Conservation (phyloP, 92 coral and sea anemone genomes). For the Plumapathes pennacea region DNA sequence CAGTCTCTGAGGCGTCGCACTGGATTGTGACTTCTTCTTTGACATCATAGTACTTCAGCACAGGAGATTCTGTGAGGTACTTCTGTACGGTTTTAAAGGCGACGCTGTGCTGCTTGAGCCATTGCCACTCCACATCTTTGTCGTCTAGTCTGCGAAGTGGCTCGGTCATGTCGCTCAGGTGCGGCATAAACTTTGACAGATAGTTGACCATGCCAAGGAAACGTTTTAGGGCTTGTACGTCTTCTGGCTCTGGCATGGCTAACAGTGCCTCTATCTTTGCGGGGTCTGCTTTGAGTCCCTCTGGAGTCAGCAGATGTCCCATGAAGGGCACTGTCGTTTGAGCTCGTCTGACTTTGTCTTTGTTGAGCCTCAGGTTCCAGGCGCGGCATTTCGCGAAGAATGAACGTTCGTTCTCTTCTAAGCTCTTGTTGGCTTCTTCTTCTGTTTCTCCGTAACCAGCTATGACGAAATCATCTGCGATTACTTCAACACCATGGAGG, state of each 20-base stretch:
- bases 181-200: constrained; percentile 42
- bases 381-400: constrained; percentile 48
- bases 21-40: constrained; percentile 20
- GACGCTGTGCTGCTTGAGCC: constrained; percentile 29
- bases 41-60: constrained; percentile 26
- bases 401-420: constrained; percentile 41
- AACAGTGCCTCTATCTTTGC: background rate
- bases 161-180: constrained; percentile 40
- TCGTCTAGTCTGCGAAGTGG: constrained; percentile 16
- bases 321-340: constrained; percentile 24
- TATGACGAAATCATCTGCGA: constrained; percentile 49
- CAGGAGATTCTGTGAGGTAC: constrained; percentile 15
- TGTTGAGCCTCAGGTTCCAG: constrained; percentile 46
- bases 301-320: background rate
- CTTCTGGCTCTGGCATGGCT: constrained; percentile 1
- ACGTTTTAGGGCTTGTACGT: constrained; percentile 18
- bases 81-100: constrained; percentile 30
- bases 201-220: constrained; percentile 50
- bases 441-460: constrained; percentile 54
- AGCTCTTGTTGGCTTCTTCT: constrained; percentile 27
- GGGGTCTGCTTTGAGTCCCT: background rate
- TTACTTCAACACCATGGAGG: constrained; percentile 52
- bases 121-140: constrained; percentile 32
- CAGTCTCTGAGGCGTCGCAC: constrained; percentile 17
- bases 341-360: constrained; percentile 20